Evolutionary conservation across 2,888 invertebrate species (phyloP), one percentile per base, ranked within the genome.

Genomic region (Ethmia dodecea): DNA sequence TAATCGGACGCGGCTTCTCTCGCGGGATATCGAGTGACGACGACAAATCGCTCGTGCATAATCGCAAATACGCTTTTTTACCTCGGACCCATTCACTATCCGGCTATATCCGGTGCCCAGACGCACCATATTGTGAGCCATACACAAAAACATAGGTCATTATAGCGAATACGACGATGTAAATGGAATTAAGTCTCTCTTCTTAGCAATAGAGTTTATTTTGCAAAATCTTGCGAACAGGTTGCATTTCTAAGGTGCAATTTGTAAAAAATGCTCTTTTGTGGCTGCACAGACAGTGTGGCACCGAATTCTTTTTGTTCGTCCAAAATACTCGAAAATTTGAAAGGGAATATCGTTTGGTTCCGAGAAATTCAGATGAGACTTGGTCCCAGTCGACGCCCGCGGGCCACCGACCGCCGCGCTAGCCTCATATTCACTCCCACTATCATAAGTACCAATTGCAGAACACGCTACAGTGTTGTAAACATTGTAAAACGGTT

Each of bases 11-110:
- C 57, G 58, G 61, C 67, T 66, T 59, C 60, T 55, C 56, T 65
- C 60, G 47, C 55, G 53, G 55, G 60, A 66, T 77, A 83, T 86
- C 83, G 60, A 67, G 62, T 86, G 76, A 74, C 83, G 57, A 52
- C 56, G 73, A 77, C 77, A 80, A 83, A 83, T 81, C 75, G 77
- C 67, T 80, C 74, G 79, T 83, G 74, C 71, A 83, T 81, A 80
- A 80, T 84, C 71, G 76, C 76, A 79, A 81, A 80, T 80, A 68
- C 55, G 55, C 58, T 77, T 80, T 78, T 81, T 73, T 72, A 70
- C 66, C 57, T 54, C 43, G 46, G 11, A 39, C 26, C 72, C 63
- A 71, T 79, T 76, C 69, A 71, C 50, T 45, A 59, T 60, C 65
- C 62, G 60, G 61, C 65, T 77, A 84, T 80, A 79, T 86, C 86